These are phyloP conservation scores for Solea senegalensis DNA, from an alignment of 2,113 vertebrate species.

Conservation along the genomic window DNA sequence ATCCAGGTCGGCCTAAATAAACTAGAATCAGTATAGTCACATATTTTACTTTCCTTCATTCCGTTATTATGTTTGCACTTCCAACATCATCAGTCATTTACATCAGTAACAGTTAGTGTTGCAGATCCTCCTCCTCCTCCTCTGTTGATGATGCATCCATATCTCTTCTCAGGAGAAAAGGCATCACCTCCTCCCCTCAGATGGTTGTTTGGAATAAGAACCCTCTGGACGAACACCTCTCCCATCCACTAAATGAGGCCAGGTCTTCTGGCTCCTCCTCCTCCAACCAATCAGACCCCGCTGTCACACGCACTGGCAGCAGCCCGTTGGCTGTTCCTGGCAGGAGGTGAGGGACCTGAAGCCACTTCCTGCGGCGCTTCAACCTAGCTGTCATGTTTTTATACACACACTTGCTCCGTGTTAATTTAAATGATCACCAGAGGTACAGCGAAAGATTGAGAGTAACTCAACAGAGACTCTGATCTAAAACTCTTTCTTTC, in stretches of 20 bases:
- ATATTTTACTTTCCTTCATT: too few species aligned
- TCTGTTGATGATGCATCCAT: not conserved
- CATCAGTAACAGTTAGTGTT: not conserved
- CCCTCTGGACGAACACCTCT: conserved; percentile 84
- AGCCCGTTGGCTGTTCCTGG: conserved; percentile 95
- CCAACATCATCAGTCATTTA: not conserved
- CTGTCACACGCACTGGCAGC: conserved; percentile 87
- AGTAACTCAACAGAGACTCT: too few species aligned
- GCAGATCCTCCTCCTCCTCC: not conserved
- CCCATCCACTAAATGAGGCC: conserved; percentile 81
- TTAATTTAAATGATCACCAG: conserved; percentile 23
- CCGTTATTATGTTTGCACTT: too few species aligned
- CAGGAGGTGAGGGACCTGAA: conserved; percentile 84
- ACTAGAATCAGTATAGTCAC: too few species aligned
- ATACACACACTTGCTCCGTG: not conserved
- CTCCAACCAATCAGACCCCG: conserved; percentile 92
- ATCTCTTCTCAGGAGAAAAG: conserved; percentile 86
- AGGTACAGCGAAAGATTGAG: not conserved
- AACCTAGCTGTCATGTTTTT: not conserved
- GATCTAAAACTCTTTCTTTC: too few species aligned
- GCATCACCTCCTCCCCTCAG: conserved; percentile 86
- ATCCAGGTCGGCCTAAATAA: too few species aligned
- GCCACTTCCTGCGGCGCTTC: rapidly evolving
- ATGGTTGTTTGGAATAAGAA: conserved; percentile 86
- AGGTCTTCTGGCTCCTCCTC: conserved; percentile 95